Conservation (phyloP, 2,888 invertebrate species). For the Torymus tubicola region DNA sequence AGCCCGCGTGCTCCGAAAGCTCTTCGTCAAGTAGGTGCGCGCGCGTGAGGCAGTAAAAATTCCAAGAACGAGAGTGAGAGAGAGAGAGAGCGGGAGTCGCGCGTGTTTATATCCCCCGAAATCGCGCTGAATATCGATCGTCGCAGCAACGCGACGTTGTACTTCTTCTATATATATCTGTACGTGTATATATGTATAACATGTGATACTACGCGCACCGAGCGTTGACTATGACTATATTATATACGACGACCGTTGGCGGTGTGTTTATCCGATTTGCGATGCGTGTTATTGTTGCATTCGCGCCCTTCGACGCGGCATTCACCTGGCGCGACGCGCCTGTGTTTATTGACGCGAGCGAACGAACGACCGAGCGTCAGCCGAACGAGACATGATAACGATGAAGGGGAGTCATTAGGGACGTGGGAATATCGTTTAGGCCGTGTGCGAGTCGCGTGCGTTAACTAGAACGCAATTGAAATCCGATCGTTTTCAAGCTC, state of each 20-base stretch:
- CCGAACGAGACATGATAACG: not conserved
- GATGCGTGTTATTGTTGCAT: slow-evolving; percentile 49
- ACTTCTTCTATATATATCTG: not conserved
- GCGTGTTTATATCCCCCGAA: slow-evolving; percentile 4
- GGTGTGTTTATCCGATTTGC: not conserved
- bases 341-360: slow-evolving; percentile 46
- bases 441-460: too few relatives aligned
- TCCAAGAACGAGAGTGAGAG: slow-evolving; percentile 38
- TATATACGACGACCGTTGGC: too few relatives aligned
- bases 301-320: slow-evolving; percentile 36
- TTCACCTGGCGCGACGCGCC: slow-evolving; percentile 27
- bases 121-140: slow-evolving; percentile 2
- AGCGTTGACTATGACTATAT: too few relatives aligned
- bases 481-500: too few relatives aligned
- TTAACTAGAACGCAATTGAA: too few relatives aligned
- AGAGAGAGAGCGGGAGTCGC: too few relatives aligned
- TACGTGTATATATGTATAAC: not conserved
- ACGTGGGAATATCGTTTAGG: not conserved
- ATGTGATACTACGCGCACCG: not conserved
- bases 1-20: too few relatives aligned
- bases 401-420: not conserved
- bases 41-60: slow-evolving; percentile 16
- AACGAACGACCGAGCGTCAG: not conserved
- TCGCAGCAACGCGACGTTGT: not conserved
- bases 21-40: not conserved